phyloP scores from a whole-genome alignment of 92 coral and sea anemone species.

The Porites divaricata region DNA sequence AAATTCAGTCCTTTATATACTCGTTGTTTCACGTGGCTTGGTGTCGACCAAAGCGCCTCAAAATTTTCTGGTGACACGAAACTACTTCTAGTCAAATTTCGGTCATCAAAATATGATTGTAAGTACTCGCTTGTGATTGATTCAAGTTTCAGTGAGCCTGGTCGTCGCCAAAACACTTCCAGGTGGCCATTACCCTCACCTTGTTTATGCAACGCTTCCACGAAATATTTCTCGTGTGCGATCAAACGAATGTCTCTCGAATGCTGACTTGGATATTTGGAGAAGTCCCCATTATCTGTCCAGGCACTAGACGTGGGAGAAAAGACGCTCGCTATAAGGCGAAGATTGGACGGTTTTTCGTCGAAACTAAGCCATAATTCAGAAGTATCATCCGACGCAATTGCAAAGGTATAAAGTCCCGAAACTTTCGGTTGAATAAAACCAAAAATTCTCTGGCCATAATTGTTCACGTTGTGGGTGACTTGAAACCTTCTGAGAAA shows the following conservation, averaged over 20 bases:
- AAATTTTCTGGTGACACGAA: background rate
- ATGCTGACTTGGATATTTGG: conserved; percentile 28
- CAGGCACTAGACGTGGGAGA: conserved; percentile 14
- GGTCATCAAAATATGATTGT: conserved; percentile 21
- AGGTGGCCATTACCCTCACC: conserved; percentile 7
- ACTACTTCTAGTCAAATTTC: background rate
- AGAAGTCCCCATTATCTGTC: conserved; percentile 20
- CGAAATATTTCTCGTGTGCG: conserved; percentile 14
- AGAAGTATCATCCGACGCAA: conserved; percentile 47
- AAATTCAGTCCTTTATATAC: conserved; percentile 4
- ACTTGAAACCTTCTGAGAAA: conserved; percentile 3
- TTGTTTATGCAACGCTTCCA: conserved; percentile 44
- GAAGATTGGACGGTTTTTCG: conserved; percentile 31
- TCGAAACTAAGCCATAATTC: conserved; percentile 56
- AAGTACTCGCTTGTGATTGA: conserved; percentile 17
- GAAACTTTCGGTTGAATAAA: conserved; percentile 35
- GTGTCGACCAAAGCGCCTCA: conserved; percentile 3
- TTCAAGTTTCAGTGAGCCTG: conserved; percentile 37
- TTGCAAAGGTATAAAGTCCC: conserved; percentile 30
- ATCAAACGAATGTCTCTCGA: conserved; percentile 27
- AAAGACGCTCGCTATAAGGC: conserved; percentile 46
- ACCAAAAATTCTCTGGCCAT: conserved; percentile 49
- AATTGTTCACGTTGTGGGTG: background rate
- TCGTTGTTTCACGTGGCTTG: conserved; percentile 33
- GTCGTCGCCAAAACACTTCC: conserved; percentile 33